Conservation (phyloP, 64 coral and sea anemone genomes). For the Stichodactyla helianthus region DNA sequence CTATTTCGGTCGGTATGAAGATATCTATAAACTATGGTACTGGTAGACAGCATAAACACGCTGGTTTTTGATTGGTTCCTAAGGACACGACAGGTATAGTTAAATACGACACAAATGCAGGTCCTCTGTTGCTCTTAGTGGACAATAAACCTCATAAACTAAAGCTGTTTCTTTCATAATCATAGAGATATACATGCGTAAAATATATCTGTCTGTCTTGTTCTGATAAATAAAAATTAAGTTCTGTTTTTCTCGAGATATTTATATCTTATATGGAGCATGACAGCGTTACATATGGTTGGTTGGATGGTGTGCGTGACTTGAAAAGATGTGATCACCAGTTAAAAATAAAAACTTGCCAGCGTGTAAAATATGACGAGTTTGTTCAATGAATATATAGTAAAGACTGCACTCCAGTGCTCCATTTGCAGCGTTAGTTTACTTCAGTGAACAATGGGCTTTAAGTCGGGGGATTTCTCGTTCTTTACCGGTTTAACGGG, state of each 20-base stretch:
- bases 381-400: not conserved
- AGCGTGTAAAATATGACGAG: slow-evolving; percentile 38
- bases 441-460: slow-evolving; percentile 16
- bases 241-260: no score
- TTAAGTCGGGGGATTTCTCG: slow-evolving; percentile 14
- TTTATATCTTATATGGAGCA: not conserved
- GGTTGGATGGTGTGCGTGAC: not conserved
- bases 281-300: not conserved
- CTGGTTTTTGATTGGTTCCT: not conserved
- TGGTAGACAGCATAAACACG: not conserved
- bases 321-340: not conserved
- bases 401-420: not conserved
- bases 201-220: no score
- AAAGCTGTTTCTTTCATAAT: not conserved
- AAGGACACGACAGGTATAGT: not conserved
- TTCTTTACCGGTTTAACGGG: slow-evolving; percentile 26
- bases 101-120: not conserved
- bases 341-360: slow-evolving; percentile 14
- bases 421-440: slow-evolving; percentile 1
- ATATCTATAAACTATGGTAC: not conserved
- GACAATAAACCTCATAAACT: not conserved
- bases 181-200: no score
- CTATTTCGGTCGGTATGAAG: no score
- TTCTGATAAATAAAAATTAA: no score
- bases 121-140: not conserved